These are phyloP conservation scores for Psammodynastes pulverulentus DNA, from an alignment of 2,113 vertebrate genomes.

Conservation along the genomic window DNA sequence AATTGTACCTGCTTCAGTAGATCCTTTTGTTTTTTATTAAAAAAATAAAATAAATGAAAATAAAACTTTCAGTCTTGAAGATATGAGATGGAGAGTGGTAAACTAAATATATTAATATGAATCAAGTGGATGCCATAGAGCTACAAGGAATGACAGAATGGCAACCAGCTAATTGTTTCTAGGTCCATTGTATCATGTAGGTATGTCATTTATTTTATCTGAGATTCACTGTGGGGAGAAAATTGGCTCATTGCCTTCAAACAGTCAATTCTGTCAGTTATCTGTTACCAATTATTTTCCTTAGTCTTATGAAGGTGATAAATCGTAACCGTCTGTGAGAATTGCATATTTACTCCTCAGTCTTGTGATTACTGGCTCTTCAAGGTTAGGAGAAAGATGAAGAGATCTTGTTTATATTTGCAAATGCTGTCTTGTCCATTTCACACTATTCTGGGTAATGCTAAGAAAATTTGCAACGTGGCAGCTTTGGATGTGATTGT, in stretches of 20 bases:
- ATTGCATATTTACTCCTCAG: background rate
- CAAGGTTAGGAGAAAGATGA: background rate
- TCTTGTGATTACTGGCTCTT: background rate
- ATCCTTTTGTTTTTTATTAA: background rate
- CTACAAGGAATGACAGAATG: background rate
- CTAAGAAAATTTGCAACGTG: background rate
- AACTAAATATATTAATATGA: conserved; percentile 5
- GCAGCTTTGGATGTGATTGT: background rate
- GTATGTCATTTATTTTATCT: conserved; percentile 40
- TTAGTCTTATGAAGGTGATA: conserved; percentile 18
- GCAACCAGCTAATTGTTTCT: conserved; percentile 29
- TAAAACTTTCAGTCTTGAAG: background rate
- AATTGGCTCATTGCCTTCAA: conserved; percentile 40
- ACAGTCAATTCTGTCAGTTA: conserved; percentile 9
- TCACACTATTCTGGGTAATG: background rate
- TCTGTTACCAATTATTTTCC: background rate
- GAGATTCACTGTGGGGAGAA: conserved; percentile 40
- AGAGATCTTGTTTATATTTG: background rate
- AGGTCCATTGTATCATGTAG: conserved; percentile 39
- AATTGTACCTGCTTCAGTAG: background rate
- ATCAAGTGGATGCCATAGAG: conserved; percentile 10
- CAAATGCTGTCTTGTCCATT: background rate
- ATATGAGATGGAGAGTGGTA: background rate
- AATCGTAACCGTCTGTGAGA: conserved; percentile 20
- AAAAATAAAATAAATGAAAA: conserved; percentile 8